phyloP scores from a whole-genome alignment of 2,797 vertebrate genomes.

The Discoglossus pictus region DNA sequence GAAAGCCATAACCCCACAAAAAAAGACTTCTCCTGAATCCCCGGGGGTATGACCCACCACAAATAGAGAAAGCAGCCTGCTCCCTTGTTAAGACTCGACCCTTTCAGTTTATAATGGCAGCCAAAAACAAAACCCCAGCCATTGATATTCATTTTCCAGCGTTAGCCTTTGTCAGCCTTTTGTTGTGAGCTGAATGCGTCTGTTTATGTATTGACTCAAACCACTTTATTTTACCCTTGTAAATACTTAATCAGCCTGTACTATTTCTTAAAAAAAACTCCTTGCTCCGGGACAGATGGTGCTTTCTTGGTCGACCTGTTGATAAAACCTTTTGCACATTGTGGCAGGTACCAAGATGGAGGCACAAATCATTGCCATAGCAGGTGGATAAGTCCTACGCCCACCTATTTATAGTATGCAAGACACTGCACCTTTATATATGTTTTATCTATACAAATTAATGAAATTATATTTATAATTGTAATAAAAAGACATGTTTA shows the following conservation, averaged over 20 bases:
- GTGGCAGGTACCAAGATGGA: not conserved
- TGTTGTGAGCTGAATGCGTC: slow-evolving; percentile 50
- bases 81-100: slow-evolving; percentile 48
- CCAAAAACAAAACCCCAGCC: slow-evolving; percentile 21
- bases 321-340: not conserved
- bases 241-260: slow-evolving; percentile 56
- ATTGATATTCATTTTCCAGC: slow-evolving; percentile 44
- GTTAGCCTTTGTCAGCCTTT: slow-evolving; percentile 54
- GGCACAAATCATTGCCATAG: too few relatives aligned
- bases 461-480: too few relatives aligned
- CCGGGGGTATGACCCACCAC: slow-evolving; percentile 63
- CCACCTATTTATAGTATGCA: too few relatives aligned
- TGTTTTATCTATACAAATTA: too few relatives aligned
- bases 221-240: slow-evolving; percentile 53
- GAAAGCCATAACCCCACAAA: slow-evolving; percentile 50
- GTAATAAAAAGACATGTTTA: too few relatives aligned
- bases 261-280: slow-evolving; percentile 50
- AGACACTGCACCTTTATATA: too few relatives aligned
- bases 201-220: slow-evolving; percentile 60
- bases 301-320: not conserved
- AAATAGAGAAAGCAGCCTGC: slow-evolving; percentile 54
- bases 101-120: slow-evolving; percentile 64
- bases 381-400: too few relatives aligned
- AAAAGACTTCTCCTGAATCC: slow-evolving; percentile 54
- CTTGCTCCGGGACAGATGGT: slow-evolving; percentile 28